These are phyloP conservation scores for Phenganax stokvisi DNA, from an alignment of 92 coral and sea anemone species.

Conservation along the genomic window DNA sequence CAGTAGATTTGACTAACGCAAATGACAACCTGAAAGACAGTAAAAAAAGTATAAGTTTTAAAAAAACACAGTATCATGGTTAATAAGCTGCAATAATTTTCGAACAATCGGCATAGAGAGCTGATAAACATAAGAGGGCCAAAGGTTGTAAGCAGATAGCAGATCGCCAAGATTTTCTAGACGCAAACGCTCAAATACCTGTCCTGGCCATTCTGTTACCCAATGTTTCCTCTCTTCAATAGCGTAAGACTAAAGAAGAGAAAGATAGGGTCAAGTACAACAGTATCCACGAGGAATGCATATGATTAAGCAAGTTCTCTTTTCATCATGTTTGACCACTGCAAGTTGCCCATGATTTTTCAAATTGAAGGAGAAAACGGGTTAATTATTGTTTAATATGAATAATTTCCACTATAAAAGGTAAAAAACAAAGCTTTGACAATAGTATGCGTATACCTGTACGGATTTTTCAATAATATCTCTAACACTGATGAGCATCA, in stretches of 20 bases:
- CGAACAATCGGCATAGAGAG: not conserved
- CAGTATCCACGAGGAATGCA: not conserved
- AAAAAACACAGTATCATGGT: too few species aligned
- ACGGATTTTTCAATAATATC: slow-evolving; percentile 91
- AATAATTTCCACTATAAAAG: too few species aligned
- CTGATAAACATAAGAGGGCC: not conserved
- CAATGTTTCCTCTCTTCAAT: slow-evolving; percentile 81
- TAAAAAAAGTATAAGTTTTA: not conserved
- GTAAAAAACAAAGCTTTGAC: too few species aligned
- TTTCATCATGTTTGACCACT: too few species aligned
- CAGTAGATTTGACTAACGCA: slow-evolving; percentile 96
- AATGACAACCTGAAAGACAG: slow-evolving; percentile 66
- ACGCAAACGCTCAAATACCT: slow-evolving; percentile 49
- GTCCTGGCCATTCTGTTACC: slow-evolving; percentile 99
- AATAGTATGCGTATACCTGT: slow-evolving; percentile 51
- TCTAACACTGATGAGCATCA: slow-evolving; percentile 80
- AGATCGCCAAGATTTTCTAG: not conserved
- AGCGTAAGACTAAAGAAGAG: slow-evolving; percentile 68
- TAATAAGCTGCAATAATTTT: too few species aligned
- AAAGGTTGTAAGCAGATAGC: too few species aligned
- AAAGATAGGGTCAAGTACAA: not conserved
- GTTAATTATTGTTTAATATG: too few species aligned
- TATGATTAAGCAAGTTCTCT: not conserved
- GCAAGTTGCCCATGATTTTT: too few species aligned
- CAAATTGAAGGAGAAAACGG: too few species aligned